Evolutionary conservation across 1,140 invertebrate species (phyloP).

Genomic region (Listronotus bonariensis): DNA sequence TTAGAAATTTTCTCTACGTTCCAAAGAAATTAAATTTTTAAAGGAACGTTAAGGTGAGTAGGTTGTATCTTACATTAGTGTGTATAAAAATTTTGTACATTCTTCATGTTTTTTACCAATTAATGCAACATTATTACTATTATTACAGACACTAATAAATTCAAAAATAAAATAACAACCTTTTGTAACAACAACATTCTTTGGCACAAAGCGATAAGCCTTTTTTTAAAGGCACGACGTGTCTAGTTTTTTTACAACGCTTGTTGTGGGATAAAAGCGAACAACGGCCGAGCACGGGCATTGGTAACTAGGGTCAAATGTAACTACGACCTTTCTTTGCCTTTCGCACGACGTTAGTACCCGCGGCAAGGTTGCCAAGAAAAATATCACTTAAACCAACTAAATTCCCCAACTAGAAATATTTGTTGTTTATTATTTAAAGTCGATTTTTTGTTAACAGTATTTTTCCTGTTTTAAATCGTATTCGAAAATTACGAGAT

Average conservation of each 20-base stretch:
- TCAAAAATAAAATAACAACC: slow-evolving; percentile 26
- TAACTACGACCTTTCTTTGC: slow-evolving; percentile 29
- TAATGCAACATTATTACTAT: too few relatives aligned
- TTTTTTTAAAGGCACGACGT: slow-evolving; percentile 33
- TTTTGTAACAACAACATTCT: slow-evolving; percentile 13
- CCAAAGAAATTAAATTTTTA: too few relatives aligned
- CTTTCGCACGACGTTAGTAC: slow-evolving; percentile 27
- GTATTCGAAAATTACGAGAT: too few relatives aligned
- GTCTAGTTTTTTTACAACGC: slow-evolving; percentile 19
- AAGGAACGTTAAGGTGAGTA: too few relatives aligned
- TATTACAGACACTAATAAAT: slow-evolving; percentile 2
- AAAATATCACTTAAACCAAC: slow-evolving; percentile 1
- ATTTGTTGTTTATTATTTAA: too few relatives aligned
- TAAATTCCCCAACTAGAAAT: too few relatives aligned
- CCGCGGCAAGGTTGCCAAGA: slow-evolving; percentile 17
- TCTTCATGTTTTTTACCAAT: too few relatives aligned
- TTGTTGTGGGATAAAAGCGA: slow-evolving; percentile 25
- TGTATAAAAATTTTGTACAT: too few relatives aligned
- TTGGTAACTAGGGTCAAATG: slow-evolving; percentile 32
- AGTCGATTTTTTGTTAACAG: too few relatives aligned
- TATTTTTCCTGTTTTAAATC: too few relatives aligned
- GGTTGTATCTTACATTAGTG: too few relatives aligned
- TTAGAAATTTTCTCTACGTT: too few relatives aligned
- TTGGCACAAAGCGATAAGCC: slow-evolving; percentile 20
- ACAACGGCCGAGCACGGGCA: slow-evolving; percentile 18